Conservation (phyloP, 2,888 invertebrate genomes). For the Pollenia griseotomentosa region DNA sequence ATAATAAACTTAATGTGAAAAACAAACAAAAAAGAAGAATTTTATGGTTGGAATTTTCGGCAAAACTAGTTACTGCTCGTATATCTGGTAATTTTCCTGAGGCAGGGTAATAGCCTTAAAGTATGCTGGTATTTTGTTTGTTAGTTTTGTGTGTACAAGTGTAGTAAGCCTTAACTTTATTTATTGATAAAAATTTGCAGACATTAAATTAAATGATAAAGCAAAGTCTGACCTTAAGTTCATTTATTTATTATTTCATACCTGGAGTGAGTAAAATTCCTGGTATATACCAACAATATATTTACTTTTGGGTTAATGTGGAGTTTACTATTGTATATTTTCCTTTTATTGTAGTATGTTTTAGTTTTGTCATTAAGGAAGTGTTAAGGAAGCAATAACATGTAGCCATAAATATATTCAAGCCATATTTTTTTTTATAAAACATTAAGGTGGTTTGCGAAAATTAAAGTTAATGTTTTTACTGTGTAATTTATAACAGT, state of each 20-base stretch:
- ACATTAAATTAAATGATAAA: slow-evolving; percentile 65
- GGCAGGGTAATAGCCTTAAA: slow-evolving; percentile 29
- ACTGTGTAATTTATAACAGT: background rate
- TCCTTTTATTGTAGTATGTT: background rate
- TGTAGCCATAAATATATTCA: slow-evolving; percentile 33
- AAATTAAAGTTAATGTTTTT: slow-evolving; percentile 33
- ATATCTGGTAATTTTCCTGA: background rate
- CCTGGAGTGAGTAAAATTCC: background rate
- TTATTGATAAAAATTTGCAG: slow-evolving; percentile 59
- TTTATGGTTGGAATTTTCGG: slow-evolving; percentile 3
- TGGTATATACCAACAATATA: background rate
- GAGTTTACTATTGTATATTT: background rate
- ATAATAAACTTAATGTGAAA: slow-evolving; percentile 68
- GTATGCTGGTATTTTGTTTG: slow-evolving; percentile 36
- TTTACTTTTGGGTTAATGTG: background rate
- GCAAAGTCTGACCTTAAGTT: slow-evolving; percentile 57
- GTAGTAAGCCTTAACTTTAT: slow-evolving; percentile 30
- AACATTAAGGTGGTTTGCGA: slow-evolving; percentile 13
- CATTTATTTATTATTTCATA: slow-evolving; percentile 39
- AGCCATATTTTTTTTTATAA: slow-evolving; percentile 7
- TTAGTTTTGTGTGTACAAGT: background rate
- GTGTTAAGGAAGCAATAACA: slow-evolving; percentile 64
- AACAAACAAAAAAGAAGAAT: slow-evolving; percentile 15
- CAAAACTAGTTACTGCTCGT: slow-evolving; percentile 16
- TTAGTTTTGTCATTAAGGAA: slow-evolving; percentile 18